Conservation (phyloP, 2,797 vertebrate species). For the Etheostoma nigrum region DNA sequence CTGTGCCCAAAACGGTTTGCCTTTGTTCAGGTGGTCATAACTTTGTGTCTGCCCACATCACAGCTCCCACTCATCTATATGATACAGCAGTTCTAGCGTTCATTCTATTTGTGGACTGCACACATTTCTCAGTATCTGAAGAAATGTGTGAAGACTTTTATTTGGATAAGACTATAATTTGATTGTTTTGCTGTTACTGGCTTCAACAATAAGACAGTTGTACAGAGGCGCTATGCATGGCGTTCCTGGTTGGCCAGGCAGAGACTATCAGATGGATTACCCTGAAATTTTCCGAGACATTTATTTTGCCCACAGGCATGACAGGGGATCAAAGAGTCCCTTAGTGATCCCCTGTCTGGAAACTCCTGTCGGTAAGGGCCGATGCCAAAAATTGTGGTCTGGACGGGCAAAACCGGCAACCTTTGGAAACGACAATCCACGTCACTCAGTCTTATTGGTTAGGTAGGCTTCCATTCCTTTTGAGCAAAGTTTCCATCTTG, state of each 20-base stretch:
- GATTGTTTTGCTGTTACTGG: conserved; percentile 5
- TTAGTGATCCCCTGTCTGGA: neutral
- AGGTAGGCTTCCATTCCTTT: no score
- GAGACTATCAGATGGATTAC: neutral
- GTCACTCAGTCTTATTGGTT: no score
- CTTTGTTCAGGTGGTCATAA: conserved; percentile 18
- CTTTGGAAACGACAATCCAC: no score
- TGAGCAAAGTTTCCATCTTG: no score
- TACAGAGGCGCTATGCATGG: neutral
- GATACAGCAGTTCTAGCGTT: neutral
- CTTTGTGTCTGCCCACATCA: conserved; percentile 19
- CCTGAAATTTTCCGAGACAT: neutral
- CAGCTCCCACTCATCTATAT: conserved; percentile 36
- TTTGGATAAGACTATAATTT: neutral
- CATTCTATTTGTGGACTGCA: neutral
- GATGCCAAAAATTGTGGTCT: no score
- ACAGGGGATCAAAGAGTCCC: neutral
- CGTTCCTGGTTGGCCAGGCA: neutral
- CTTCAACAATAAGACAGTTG: neutral
- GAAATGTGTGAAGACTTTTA: neutral
- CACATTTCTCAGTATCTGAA: conserved; percentile 6
- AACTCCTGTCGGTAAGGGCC: no score
- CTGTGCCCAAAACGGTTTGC: neutral
- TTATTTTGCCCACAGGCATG: neutral
- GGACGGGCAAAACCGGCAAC: no score